A percentile compares a stretch with the other conserved stretches of the same genome.
Conservation (phyloP, 2,113 vertebrate genomes). For the Cervus canadensis region DNA sequence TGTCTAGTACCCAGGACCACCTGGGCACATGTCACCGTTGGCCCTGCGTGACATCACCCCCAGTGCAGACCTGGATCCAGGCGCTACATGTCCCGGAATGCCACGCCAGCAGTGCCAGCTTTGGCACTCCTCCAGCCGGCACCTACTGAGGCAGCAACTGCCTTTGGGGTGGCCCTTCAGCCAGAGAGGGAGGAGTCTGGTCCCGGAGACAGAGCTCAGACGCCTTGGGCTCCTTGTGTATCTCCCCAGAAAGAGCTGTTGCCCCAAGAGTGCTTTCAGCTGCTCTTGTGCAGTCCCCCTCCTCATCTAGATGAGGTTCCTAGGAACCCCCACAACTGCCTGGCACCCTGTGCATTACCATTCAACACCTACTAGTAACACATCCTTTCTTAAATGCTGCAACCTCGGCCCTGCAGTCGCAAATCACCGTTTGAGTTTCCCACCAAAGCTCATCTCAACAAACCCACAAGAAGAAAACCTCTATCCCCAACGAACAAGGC, state of each 20-base stretch:
- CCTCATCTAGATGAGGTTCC: neutral
- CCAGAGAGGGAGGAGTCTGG: neutral
- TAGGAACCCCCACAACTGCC: neutral
- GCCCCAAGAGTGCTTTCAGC: neutral
- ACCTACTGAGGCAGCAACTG: neutral
- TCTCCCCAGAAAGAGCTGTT: neutral
- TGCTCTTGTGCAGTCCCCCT: neutral
- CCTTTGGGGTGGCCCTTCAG: neutral
- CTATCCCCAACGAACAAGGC: neutral
- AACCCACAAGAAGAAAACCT: neutral
- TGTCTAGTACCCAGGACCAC: neutral
- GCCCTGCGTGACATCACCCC: neutral
- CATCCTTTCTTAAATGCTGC: neutral
- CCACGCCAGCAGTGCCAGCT: neutral
- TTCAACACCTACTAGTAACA: neutral
- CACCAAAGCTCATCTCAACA: slow-evolving; percentile 32
- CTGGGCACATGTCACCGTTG: neutral
- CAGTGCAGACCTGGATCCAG: slow-evolving; percentile 51
- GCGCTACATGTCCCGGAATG: neutral
- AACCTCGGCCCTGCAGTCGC: neutral
- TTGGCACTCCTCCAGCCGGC: neutral
- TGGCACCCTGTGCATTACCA: neutral
- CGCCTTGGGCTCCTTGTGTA: neutral
- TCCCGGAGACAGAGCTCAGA: slow-evolving; percentile 13
- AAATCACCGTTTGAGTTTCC: slow-evolving; percentile 34